Evolutionary conservation across 2,113 vertebrate genomes (phyloP), one percentile per base, ranked within the genome.

Genomic region (Narcine bancroftii): DNA sequence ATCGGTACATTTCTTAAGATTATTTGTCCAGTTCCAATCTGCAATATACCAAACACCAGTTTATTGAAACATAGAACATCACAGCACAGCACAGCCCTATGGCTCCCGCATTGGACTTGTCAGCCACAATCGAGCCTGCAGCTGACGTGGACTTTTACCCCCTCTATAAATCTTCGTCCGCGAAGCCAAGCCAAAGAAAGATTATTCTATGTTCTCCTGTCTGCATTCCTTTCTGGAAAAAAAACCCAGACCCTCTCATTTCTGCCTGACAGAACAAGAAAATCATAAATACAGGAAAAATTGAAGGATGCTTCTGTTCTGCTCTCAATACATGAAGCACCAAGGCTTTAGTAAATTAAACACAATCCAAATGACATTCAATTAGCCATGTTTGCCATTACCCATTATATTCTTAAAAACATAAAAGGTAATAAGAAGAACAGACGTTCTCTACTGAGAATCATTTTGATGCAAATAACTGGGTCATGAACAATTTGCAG

Each of bases 351-450:
- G 72, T 75, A n/a, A 75, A 75, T 36, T 83, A 24, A 5, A 69
- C 66, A 26, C 66, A 26, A 69, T 17, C 66, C 21, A 2, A 69
- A 29, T 83, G 79, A 26, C 10, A 6, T 63, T 87, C 83, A 79
- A n/a, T 87, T 63, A 87, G n/a, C 60, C n/a, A 87, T 63, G 13
- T 87, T 60, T 87, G 29, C n/a, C 56, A 85, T 47, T 63, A 63
- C 11, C 39, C 15, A 13, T 87, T 33, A 87, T 33, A 63, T 87
- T 60, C 13, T 87, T 1, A 60, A 87, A 87, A n/a, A 60, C 36
- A 63, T 33, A 36, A 2, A 87, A 63, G n/a, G 6, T 63, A 56
- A 39, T 5, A 19, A 36, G 53, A 50, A 63, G 53, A 36, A 56
- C 81, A 33, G 15, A 36, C 24, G 6, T 79, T 47, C 45, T 79